Base-by-base conservation (phyloP, 2,888 invertebrate genomes). In the Caenorhabditis sp. region DNA sequence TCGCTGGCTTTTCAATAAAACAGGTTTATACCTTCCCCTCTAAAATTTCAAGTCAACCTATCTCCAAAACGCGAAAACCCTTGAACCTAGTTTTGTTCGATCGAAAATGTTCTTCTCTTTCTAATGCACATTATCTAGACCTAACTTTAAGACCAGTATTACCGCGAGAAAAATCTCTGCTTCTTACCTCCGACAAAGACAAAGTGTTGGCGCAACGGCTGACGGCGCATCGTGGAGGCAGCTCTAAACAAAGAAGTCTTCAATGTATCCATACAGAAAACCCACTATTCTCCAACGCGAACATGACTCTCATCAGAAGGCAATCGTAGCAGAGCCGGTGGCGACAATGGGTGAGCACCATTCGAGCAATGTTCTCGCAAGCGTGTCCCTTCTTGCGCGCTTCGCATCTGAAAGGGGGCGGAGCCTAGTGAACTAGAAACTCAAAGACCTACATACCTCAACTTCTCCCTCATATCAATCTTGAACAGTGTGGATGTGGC, bases 261-360 rank as follows among this genome's bases (percentile, higher is more conserved):
- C 6, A 35, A 35, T 35, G 31, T 35, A n/a, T n/a, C n/a, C n/a
- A n/a, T n/a, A n/a, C n/a, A n/a, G n/a, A n/a, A n/a, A n/a, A 68
- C 73, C 49, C 7, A 82, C 82, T 79, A 7, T 79, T 58, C 51
- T 83, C 79, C 7, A 77, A 51, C 31, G 86, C 79, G 22, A 74
- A 54, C 58, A 82, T 68, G n/a, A 88, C 73, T 31, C 77, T 73
- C 12, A 74, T 51, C n/a, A 76, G 58, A 14, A 88, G 58, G 54
- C 88, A 88, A 75, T 88, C 88, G 59, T 84, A 85, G 63, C 88
- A 88, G 26, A 87, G 73, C n/a, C 82, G 74, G 72, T 88, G 88
- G 49, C 87, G 86, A 66, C 88, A 88, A 70, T 86, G 85, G 3
- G 66, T 68, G 26, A 87, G 80, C n/a, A 80, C 86, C 80, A 88